Base-by-base conservation (phyloP, 2,888 invertebrate genomes). In the Amphipyra tragopoginis region DNA sequence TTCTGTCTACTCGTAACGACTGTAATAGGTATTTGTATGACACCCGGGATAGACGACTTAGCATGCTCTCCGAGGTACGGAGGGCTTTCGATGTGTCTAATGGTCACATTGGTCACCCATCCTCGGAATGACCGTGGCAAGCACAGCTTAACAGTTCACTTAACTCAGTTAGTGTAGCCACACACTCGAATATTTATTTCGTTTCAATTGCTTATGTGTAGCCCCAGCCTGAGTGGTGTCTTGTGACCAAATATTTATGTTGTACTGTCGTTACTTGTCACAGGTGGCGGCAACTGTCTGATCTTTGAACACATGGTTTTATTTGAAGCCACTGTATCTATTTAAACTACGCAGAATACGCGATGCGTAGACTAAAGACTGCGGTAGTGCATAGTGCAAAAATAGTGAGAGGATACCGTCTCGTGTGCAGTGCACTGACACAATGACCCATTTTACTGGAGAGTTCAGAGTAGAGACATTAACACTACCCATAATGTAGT, bases 341-440 rank as follows among this genome's bases (percentile, higher is more conserved):
- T 38, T 36, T 13, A 26, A 26, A 45, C 8, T 44, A 26, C 9
- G 29, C 14, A 8, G 5, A 40, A 9, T 11, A 11, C 8, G 10
- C 33, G 13, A 39, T 13, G 13, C 45, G 40, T 44, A 49, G n/a
- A 38, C 43, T 40, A 38, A 50, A 53, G 45, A 73, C 61, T 74
- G 50, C 69, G 74, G 74, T 47, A 68, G 69, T 73, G 42, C 61
- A 55, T 29, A 14, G 14, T 43, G 56, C 69, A 47, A 40, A 53
- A 53, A 57, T 68, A 57, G 45, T 54, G 43, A 36, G 29, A 53
- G 42, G 42, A 44, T 33, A 36, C 26, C 45, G 45, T 52, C 39
- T 11, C 58, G 59, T 69, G 74, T 58, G 51, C 62, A 68, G 21
- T 53, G 51, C 62, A 68, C 14, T 53, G 62, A 47, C 74, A 68